phyloP scores from a whole-genome alignment of 2,888 invertebrate genomes.

The Sialis fuliginosa region DNA sequence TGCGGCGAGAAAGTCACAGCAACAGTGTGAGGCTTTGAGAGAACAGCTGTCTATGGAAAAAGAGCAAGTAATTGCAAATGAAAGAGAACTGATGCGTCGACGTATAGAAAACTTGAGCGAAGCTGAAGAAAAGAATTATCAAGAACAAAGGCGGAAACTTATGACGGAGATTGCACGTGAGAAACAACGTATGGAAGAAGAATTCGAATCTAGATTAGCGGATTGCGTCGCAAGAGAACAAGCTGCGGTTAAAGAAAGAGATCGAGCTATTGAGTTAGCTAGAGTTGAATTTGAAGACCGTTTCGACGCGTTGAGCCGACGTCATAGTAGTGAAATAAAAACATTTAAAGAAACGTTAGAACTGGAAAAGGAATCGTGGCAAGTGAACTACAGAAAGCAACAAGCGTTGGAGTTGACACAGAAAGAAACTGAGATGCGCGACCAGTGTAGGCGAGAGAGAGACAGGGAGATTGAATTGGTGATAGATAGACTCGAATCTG shows the following conservation, averaged over 20 bases:
- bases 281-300: conserved; percentile 32
- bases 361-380: conserved; percentile 44
- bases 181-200: conserved; percentile 24
- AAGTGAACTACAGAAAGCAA: conserved; percentile 40
- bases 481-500: conserved; percentile 48
- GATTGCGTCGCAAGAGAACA: conserved; percentile 29
- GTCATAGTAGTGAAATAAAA: conserved; percentile 33
- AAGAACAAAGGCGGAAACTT: conserved; percentile 32
- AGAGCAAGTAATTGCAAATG: conserved; percentile 40
- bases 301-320: conserved; percentile 25
- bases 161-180: conserved; percentile 28
- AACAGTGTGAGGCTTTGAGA: conserved; percentile 38
- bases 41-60: conserved; percentile 41
- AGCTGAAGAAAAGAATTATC: conserved; percentile 33
- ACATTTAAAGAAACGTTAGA: conserved; percentile 39
- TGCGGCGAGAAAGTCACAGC: conserved; percentile 39
- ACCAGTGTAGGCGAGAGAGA: conserved; percentile 51
- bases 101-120: conserved; percentile 37
- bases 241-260: conserved; percentile 26
- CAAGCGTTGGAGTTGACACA: conserved; percentile 40
- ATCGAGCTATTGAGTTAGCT: conserved; percentile 27
- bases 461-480: conserved; percentile 64
- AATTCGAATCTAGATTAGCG: conserved; percentile 22
- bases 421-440: conserved; percentile 47
- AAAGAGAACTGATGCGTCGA: conserved; percentile 37